These are phyloP conservation scores for Lampris megalopsis DNA, from an alignment of 2,113 vertebrate genomes.

Conservation along the genomic window DNA sequence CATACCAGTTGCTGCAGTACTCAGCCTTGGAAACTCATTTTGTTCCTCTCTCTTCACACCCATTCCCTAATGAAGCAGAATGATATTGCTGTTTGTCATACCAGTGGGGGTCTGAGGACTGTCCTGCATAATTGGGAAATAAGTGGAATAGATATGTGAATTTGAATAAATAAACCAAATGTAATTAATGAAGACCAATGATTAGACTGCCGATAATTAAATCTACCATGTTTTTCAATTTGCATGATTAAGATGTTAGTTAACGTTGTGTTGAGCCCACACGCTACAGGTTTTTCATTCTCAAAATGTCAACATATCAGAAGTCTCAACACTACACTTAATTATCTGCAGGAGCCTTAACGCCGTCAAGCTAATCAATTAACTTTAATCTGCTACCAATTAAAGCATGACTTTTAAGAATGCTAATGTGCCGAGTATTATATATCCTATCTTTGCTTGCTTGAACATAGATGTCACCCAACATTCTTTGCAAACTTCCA, in stretches of 20 bases:
- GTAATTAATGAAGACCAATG: slow-evolving; percentile 80
- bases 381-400: slow-evolving; percentile 81
- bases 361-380: slow-evolving; percentile 81
- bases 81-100: slow-evolving; percentile 69
- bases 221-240: slow-evolving; percentile 80
- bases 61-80: slow-evolving; percentile 63
- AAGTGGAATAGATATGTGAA: slow-evolving; percentile 77
- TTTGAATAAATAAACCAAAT: slow-evolving; percentile 79
- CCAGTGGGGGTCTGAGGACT: slow-evolving; percentile 66
- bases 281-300: slow-evolving; percentile 78
- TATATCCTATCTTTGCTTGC: slow-evolving; percentile 38
- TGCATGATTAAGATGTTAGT: slow-evolving; percentile 83
- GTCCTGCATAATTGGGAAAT: slow-evolving; percentile 76
- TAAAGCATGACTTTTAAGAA: slow-evolving; percentile 80
- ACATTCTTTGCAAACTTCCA: background rate
- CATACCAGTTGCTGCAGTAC: slow-evolving; percentile 23
- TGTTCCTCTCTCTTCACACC: slow-evolving; percentile 56
- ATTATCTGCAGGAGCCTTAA: slow-evolving; percentile 81
- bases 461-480: slow-evolving; percentile 5
- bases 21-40: slow-evolving; percentile 49
- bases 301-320: slow-evolving; percentile 85
- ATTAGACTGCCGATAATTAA: slow-evolving; percentile 79
- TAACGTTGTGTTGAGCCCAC: slow-evolving; percentile 72
- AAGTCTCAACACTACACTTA: slow-evolving; percentile 80
- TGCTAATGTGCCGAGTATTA: slow-evolving; percentile 70